These are phyloP conservation scores for Picathartes gymnocephalus DNA, from an alignment of 2,113 vertebrate genomes.

Conservation along the genomic window DNA sequence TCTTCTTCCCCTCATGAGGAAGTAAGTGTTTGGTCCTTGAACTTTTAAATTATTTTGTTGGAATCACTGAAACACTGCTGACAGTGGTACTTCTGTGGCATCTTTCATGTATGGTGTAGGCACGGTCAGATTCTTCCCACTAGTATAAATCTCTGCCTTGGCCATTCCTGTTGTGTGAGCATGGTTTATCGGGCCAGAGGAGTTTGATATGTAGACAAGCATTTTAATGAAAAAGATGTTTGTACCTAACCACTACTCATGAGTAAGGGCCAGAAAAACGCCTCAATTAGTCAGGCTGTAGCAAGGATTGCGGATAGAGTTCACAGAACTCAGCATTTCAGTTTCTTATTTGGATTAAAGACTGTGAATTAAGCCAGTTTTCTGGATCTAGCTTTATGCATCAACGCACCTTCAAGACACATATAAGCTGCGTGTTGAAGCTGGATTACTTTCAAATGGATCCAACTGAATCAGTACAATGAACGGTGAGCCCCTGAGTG, in stretches of 20 bases:
- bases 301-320: not conserved
- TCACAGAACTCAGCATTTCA: not conserved
- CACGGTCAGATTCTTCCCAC: not conserved
- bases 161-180: not conserved
- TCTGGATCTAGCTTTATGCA: not conserved
- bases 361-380: not conserved
- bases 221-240: not conserved
- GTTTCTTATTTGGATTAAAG: not conserved
- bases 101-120: not conserved
- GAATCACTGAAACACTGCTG: not conserved
- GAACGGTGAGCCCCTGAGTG: rapidly evolving
- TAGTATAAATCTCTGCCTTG: not conserved
- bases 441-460: not conserved
- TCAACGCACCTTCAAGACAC: not conserved
- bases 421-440: not conserved
- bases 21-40: not conserved
- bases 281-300: not conserved
- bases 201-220: rapidly evolving
- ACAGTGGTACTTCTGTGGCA: not conserved
- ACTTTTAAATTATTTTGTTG: not conserved
- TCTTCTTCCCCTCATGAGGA: not conserved
- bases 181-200: not conserved
- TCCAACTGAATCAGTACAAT: not conserved
- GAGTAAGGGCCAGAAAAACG: not conserved
- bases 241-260: not conserved